phyloP scores from a whole-genome alignment of 2,797 vertebrate genomes.

The Dallia pectoralis region DNA sequence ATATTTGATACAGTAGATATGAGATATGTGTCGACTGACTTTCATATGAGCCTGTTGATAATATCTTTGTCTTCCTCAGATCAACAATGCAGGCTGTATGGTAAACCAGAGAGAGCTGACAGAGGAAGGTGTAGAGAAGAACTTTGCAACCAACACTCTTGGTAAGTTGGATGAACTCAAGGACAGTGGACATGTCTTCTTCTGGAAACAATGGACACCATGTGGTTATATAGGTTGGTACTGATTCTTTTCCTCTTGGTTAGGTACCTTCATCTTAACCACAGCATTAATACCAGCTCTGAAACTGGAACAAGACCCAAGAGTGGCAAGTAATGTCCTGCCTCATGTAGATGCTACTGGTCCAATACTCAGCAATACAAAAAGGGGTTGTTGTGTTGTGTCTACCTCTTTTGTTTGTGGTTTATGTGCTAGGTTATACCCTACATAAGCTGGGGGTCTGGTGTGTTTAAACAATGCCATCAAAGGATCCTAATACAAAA shows the following conservation, averaged over 20 bases:
- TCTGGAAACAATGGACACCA: background rate
- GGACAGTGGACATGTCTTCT: background rate
- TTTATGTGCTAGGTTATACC: background rate
- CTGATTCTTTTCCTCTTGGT: background rate
- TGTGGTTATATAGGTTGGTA: background rate
- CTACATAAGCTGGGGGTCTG: background rate
- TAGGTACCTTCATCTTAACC: slow-evolving; percentile 83
- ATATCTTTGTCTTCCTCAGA: slow-evolving; percentile 53
- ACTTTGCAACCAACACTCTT: slow-evolving; percentile 85
- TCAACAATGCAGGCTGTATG: slow-evolving; percentile 88
- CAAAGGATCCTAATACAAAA: background rate
- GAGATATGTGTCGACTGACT: background rate
- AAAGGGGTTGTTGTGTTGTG: background rate
- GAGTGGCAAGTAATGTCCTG: slow-evolving; percentile 76
- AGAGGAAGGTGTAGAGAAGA: slow-evolving; percentile 83
- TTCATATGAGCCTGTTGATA: background rate
- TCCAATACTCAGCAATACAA: background rate
- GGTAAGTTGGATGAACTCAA: slow-evolving; percentile 61
- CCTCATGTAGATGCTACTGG: background rate
- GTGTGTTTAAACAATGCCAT: background rate
- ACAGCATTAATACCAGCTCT: slow-evolving; percentile 77
- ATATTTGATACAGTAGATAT: background rate
- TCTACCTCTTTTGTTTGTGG: background rate
- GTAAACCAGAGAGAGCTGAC: slow-evolving; percentile 82
- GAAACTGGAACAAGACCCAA: slow-evolving; percentile 75